These are phyloP conservation scores for Lamprotornis superbus DNA, from an alignment of 2,113 vertebrate species.

Conservation along the genomic window DNA sequence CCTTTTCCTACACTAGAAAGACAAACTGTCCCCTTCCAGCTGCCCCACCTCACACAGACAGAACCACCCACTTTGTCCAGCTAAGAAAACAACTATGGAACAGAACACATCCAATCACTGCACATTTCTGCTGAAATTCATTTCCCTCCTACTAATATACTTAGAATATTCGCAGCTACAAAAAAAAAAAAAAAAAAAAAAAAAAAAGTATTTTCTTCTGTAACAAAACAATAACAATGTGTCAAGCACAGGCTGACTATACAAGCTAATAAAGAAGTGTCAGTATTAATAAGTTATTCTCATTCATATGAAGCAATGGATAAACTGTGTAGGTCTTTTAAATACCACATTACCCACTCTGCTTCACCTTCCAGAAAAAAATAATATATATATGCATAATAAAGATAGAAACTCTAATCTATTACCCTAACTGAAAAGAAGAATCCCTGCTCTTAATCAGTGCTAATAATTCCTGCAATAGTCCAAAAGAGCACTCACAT, in stretches of 20 bases:
- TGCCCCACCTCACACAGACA: neutral
- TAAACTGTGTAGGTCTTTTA: neutral
- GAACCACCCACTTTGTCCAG: neutral
- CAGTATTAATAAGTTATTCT: neutral
- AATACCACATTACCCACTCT: neutral
- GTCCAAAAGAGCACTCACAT: neutral
- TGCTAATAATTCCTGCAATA: neutral
- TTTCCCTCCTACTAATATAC: neutral
- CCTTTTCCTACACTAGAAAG: neutral
- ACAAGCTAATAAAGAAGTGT: neutral
- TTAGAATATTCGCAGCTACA: neutral
- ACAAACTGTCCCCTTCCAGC: neutral
- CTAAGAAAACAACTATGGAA: neutral
- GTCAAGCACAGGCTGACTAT: neutral
- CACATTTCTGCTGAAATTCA: neutral
- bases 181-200: too few species aligned
- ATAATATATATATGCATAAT: rapidly evolving
- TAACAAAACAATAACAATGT: neutral
- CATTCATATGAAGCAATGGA: neutral
- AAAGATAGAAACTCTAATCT: neutral
- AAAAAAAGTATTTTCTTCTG: too few species aligned
- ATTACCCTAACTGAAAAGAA: neutral
- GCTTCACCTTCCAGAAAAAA: neutral
- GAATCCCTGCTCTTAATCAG: neutral
- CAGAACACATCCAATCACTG: neutral